These are phyloP conservation scores for Drosophila ohnishii DNA, from an alignment of 1,140 invertebrate genomes.

Conservation along the genomic window DNA sequence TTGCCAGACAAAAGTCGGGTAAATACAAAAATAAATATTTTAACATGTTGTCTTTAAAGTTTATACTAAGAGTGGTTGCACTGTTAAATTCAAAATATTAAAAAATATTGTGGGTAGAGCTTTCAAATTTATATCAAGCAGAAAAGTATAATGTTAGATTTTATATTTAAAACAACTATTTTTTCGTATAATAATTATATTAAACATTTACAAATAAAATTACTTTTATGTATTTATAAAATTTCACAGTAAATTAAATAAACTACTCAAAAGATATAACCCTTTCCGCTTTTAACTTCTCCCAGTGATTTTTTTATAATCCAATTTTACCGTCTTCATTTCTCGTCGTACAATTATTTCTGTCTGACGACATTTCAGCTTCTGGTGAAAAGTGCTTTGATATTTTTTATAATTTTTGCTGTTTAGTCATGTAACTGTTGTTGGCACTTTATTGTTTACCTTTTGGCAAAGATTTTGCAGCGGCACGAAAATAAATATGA, in stretches of 20 bases:
- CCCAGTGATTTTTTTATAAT: background rate
- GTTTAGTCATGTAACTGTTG: slow-evolving; percentile 54
- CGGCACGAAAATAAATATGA: slow-evolving; percentile 60
- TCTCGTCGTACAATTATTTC: slow-evolving; percentile 8
- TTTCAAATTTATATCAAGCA: background rate
- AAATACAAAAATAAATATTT: slow-evolving; percentile 13
- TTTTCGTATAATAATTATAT: no score
- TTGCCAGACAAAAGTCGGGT: slow-evolving; percentile 28
- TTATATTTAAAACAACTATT: background rate
- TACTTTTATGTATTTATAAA: no score
- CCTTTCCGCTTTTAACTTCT: background rate
- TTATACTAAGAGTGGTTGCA: background rate
- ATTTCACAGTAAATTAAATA: background rate
- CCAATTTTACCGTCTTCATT: slow-evolving; percentile 8
- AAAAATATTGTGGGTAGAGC: background rate
- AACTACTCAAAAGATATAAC: background rate
- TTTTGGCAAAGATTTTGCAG: slow-evolving; percentile 38
- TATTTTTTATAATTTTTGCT: slow-evolving; percentile 27
- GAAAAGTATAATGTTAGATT: background rate
- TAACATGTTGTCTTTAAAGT: background rate
- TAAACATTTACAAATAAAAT: no score
- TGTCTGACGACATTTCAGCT: slow-evolving; percentile 31
- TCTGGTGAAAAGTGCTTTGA: slow-evolving; percentile 30
- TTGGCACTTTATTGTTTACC: slow-evolving; percentile 46
- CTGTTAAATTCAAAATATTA: background rate